Evolutionary conservation across 64 coral and sea anemone genomes (phyloP), one percentile per base, ranked within the genome.

Genomic region (Acropora tenuis): DNA sequence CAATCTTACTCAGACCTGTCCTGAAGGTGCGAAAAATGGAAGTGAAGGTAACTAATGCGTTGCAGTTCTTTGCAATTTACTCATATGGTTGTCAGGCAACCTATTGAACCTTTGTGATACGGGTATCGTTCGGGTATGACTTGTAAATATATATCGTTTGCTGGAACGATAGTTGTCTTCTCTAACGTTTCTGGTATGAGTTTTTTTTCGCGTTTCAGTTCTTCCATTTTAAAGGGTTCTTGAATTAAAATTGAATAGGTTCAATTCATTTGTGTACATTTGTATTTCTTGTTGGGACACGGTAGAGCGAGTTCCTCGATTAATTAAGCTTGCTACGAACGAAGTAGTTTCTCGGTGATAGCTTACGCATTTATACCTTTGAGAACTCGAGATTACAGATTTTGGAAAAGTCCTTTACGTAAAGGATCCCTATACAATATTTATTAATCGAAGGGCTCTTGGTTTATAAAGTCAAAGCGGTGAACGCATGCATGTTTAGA

Each of bases 1-100:
- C 45, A 9, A 19, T 8, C 17, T 48, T 9, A 19, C 45, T 85
- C 66, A 71, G 66, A 12, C 40, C 65, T 71, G 43, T n/a, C 13
- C 17, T 50, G 6, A 49, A 72, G 63, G 44, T 40, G 61, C 49
- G 61, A 85, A 85, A 78, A 63, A 85, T 85, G 82, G 82, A 85
- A 85, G 82, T 71, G 45, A 85, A 85, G 82, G 82, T 85, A 85
- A 85, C 63, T 44, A 71, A 85, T 85, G 82, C 72, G 30, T 85
- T 68, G 11, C 6, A 1, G 67, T 71, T 43, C 47, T 85, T n/a
- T 49, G 16, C 45, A 55, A 55, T 7, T 63, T 63, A 47, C 72
- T 71, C 45, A 47, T 30, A 61, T 46, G 45, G 58, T 84, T 84
- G 82, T 85, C 45, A 85, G 46, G 82, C 82, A 85, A 84, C 80